Evolutionary conservation across 2,797 vertebrate genomes (phyloP).

Genomic region (Anguilla pacifica): DNA sequence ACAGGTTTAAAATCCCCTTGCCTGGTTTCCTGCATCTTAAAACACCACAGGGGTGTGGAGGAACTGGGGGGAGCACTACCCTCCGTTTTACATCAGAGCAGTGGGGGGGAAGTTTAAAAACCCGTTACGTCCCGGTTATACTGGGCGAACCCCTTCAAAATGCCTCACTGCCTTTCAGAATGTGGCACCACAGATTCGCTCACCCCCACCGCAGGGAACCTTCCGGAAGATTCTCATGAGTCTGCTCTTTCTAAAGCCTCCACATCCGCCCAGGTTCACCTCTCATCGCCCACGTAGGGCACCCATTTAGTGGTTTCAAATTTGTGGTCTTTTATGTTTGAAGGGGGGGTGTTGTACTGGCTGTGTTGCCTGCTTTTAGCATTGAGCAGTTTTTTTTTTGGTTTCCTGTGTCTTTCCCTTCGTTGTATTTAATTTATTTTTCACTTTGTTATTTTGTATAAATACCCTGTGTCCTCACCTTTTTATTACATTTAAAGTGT

Average conservation of each 20-base stretch:
- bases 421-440: too few relatives aligned
- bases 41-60: background rate
- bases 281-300: background rate
- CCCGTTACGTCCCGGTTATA: background rate
- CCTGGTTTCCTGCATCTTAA: background rate
- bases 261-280: background rate
- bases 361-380: background rate
- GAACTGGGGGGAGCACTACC: background rate
- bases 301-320: background rate
- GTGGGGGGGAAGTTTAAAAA: too few relatives aligned
- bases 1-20: background rate
- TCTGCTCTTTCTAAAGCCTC: background rate
- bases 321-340: background rate
- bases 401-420: too few relatives aligned
- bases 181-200: background rate
- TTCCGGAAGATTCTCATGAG: background rate
- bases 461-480: too few relatives aligned
- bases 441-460: too few relatives aligned
- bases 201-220: background rate
- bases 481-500: too few relatives aligned
- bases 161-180: background rate
- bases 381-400: too few relatives aligned
- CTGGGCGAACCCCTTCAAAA: background rate
- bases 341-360: background rate
- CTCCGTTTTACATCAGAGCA: background rate